phyloP scores from a whole-genome alignment of 2,113 vertebrate species.

The Dasyornis broadbenti region DNA sequence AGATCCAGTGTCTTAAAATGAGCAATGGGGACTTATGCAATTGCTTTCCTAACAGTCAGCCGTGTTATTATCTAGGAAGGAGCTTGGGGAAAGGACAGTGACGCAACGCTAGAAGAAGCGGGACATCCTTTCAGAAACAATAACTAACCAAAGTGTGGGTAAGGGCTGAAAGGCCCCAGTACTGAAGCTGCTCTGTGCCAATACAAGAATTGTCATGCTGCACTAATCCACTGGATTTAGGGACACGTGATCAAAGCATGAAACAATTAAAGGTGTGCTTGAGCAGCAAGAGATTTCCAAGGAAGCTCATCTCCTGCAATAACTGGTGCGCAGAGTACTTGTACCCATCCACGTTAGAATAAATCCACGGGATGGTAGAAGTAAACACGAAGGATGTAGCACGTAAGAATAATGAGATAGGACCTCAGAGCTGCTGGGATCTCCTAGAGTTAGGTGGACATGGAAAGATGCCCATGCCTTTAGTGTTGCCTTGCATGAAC shows the following conservation, averaged over 20 bases:
- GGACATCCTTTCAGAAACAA: background rate
- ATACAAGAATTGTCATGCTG: background rate
- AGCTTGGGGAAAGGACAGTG: background rate
- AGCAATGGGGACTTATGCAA: conserved; percentile 16
- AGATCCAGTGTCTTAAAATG: background rate
- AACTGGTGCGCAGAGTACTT: background rate
- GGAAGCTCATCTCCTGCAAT: background rate
- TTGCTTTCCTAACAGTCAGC: background rate
- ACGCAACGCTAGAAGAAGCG: rapidly evolving
- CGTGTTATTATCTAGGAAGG: background rate
- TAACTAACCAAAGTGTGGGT: background rate
- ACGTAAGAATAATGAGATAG: background rate
- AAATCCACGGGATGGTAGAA: rapidly evolving
- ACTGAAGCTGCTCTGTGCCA: background rate
- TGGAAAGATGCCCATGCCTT: background rate
- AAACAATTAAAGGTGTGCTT: background rate
- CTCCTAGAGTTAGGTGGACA: background rate
- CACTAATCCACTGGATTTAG: background rate
- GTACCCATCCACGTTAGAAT: background rate
- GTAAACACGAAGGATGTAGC: background rate
- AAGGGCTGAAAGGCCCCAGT: background rate
- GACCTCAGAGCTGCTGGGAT: background rate
- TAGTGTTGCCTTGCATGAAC: background rate
- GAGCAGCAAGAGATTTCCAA: background rate
- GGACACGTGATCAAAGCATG: background rate